These are phyloP conservation scores for Micrasema longulum DNA, from an alignment of 1,140 invertebrate genomes.

Conservation along the genomic window DNA sequence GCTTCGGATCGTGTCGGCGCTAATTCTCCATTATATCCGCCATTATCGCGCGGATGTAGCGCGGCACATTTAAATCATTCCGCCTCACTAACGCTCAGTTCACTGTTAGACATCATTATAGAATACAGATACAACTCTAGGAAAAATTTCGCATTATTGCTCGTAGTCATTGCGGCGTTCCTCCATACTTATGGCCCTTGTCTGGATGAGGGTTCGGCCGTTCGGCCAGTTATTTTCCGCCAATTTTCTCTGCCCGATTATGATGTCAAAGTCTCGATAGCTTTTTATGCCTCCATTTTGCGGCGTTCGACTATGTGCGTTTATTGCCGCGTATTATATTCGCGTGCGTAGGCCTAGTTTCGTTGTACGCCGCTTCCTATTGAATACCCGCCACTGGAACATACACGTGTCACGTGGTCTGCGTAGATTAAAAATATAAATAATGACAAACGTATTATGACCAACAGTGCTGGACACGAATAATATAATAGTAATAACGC, in stretches of 20 bases:
- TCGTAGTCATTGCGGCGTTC: slow-evolving; percentile 17
- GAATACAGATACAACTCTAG: background rate
- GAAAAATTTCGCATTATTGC: slow-evolving; percentile 30
- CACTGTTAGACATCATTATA: slow-evolving; percentile 1
- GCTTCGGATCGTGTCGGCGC: slow-evolving; percentile 24
- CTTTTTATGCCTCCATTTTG: slow-evolving; percentile 50
- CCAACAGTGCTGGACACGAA: slow-evolving; percentile 16
- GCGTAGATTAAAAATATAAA: slow-evolving; percentile 22
- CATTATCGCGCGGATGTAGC: slow-evolving; percentile 37
- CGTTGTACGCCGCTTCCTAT: slow-evolving; percentile 5
- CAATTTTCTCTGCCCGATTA: slow-evolving; percentile 35
- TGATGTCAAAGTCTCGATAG: slow-evolving; percentile 20
- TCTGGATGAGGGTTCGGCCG: slow-evolving; percentile 1
- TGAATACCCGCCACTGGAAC: slow-evolving; percentile 20
- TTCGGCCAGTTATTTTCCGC: background rate
- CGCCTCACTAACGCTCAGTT: slow-evolving; percentile 8
- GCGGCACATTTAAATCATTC: slow-evolving; percentile 32
- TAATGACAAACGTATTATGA: slow-evolving; percentile 27
- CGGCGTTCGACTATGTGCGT: slow-evolving; percentile 10
- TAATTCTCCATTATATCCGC: slow-evolving; percentile 30
- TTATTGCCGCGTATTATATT: slow-evolving; percentile 49
- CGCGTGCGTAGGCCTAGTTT: slow-evolving; percentile 43
- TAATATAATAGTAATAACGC: too few relatives aligned
- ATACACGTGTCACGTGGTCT: slow-evolving; percentile 28
- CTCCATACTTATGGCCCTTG: slow-evolving; percentile 1